A percentile compares a stretch with the other conserved stretches of the same genome.
phyloP scores from a whole-genome alignment of 2,113 vertebrate genomes.

The Mormoops blainvillei region DNA sequence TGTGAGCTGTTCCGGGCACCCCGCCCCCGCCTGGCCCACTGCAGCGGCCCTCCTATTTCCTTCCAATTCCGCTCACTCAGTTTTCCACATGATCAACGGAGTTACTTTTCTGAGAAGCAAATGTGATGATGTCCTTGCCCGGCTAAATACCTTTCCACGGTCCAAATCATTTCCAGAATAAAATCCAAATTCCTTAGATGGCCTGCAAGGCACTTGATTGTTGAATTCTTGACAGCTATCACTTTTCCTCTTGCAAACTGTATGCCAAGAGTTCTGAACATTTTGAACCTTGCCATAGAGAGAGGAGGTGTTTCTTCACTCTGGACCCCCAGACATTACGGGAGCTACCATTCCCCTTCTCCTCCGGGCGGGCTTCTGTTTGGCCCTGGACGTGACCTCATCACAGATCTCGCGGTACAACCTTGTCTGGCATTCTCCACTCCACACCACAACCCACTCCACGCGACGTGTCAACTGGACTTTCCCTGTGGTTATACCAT shows the following conservation, averaged over 20 bases:
- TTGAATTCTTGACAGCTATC: background rate
- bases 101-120: slow-evolving; percentile 9
- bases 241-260: background rate
- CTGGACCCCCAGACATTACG: background rate
- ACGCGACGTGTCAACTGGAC: background rate
- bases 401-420: background rate
- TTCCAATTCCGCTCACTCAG: background rate
- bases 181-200: background rate
- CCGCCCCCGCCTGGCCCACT: background rate
- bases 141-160: background rate
- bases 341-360: too few relatives aligned
- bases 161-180: slow-evolving; percentile 25
- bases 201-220: background rate
- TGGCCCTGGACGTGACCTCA: background rate
- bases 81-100: background rate
- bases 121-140: background rate
- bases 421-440: background rate
- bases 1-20: background rate
- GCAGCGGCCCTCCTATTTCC: background rate
- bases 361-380: background rate
- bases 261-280: background rate
- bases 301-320: background rate
- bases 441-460: background rate
- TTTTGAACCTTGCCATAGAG: background rate
- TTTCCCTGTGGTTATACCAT: background rate